phyloP scores from a whole-genome alignment of 2,113 vertebrate species.

The Anseranas semipalmata region DNA sequence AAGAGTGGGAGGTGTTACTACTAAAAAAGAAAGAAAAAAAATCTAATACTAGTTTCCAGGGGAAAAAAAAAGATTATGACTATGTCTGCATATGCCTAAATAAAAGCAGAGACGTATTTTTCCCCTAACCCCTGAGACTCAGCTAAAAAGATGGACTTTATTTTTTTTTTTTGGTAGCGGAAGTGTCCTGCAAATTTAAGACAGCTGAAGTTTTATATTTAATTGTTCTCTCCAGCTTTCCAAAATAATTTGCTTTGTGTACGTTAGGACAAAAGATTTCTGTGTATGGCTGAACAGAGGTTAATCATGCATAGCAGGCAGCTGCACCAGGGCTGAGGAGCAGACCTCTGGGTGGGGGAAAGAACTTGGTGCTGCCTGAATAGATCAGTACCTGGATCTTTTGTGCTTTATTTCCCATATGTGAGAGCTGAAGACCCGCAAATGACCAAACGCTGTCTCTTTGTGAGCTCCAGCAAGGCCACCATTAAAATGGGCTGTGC shows the following conservation, averaged over 20 bases:
- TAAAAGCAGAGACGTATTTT: slow-evolving; percentile 26
- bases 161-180: neutral
- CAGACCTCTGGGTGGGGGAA: slow-evolving; percentile 75
- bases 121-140: slow-evolving; percentile 24
- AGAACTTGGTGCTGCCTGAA: slow-evolving; percentile 67
- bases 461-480: neutral
- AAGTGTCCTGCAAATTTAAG: slow-evolving; percentile 72
- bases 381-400: slow-evolving; percentile 79
- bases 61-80: neutral
- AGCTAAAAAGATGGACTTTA: slow-evolving; percentile 23
- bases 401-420: neutral
- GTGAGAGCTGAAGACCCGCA: neutral
- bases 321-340: slow-evolving; percentile 80
- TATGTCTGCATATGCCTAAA: slow-evolving; percentile 34
- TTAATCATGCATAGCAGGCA: slow-evolving; percentile 90
- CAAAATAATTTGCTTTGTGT: slow-evolving; percentile 99
- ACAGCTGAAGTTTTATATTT: slow-evolving; percentile 83
- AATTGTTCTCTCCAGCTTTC: slow-evolving; percentile 88
- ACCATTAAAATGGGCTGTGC: neutral
- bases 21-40: neutral
- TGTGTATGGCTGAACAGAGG: slow-evolving; percentile 90
- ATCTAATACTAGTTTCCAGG: neutral
- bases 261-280: slow-evolving; percentile 93
- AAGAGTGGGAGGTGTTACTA: neutral
- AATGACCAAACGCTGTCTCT: neutral